These are phyloP conservation scores for Eretmocerus hayati DNA, from an alignment of 2,888 invertebrate species.

Conservation along the genomic window DNA sequence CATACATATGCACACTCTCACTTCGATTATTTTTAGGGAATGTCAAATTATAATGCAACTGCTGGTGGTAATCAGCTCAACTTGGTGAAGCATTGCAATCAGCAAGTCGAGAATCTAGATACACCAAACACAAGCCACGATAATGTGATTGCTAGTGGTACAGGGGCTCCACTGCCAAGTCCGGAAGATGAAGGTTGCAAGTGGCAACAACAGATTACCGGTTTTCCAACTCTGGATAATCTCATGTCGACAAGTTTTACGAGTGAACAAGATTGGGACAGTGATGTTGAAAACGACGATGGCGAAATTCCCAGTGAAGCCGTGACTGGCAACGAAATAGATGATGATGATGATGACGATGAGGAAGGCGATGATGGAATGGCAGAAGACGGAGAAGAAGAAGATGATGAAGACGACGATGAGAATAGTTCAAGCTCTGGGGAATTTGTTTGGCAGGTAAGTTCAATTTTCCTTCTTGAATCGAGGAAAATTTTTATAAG, in stretches of 20 bases:
- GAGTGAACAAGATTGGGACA: constrained; percentile 20
- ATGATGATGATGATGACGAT: constrained; percentile 36
- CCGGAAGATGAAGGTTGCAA: constrained; percentile 42
- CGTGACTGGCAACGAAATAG: constrained; percentile 8
- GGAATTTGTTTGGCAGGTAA: constrained; percentile 74
- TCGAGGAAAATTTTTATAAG: too few relatives aligned
- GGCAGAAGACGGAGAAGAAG: constrained; percentile 27
- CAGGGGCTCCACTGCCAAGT: constrained; percentile 40
- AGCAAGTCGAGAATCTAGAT: too few relatives aligned
- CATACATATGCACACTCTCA: too few relatives aligned
- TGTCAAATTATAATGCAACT: too few relatives aligned
- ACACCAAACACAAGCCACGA: too few relatives aligned
- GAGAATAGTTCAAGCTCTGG: constrained; percentile 69
- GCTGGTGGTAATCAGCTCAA: constrained; percentile 25
- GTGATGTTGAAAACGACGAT: constrained; percentile 11
- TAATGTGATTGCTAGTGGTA: constrained; percentile 9
- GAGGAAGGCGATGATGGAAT: constrained; percentile 49
- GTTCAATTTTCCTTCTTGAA: too few relatives aligned
- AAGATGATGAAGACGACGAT: constrained; percentile 48
- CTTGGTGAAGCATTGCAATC: too few relatives aligned
- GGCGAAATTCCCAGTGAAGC: constrained; percentile 8
- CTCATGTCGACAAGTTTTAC: constrained; percentile 48
- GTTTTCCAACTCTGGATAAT: constrained; percentile 35
- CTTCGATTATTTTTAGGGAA: too few relatives aligned
- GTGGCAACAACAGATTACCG: constrained; percentile 37